Conservation (phyloP, 1,140 invertebrate genomes). For the Drosophila melanica region DNA sequence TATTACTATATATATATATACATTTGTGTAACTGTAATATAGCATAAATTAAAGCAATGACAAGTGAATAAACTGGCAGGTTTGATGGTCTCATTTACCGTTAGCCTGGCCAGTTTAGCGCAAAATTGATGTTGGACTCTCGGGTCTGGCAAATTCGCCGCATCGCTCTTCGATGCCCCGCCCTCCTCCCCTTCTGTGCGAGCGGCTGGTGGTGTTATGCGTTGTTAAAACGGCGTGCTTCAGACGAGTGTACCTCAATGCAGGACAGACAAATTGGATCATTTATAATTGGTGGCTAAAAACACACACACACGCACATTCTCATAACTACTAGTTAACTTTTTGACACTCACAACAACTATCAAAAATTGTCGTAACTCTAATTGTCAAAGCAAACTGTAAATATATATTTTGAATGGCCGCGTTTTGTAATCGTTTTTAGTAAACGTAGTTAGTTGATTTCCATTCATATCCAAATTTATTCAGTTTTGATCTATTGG, state of each 20-base stretch:
- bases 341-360: slow-evolving; percentile 11
- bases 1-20: slow-evolving; percentile 25
- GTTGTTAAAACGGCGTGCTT: slow-evolving; percentile 78
- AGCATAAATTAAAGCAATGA: slow-evolving; percentile 61
- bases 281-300: slow-evolving; percentile 58
- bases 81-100: slow-evolving; percentile 10
- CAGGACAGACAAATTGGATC: slow-evolving; percentile 57
- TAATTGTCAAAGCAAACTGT: slow-evolving; percentile 43
- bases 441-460: slow-evolving; percentile 21
- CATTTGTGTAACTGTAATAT: slow-evolving; percentile 21
- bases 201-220: slow-evolving; percentile 28
- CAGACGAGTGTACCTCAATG: slow-evolving; percentile 82
- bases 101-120: slow-evolving; percentile 56
- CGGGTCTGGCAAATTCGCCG: slow-evolving; percentile 76
- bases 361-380: slow-evolving; percentile 15
- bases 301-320: slow-evolving; percentile 32
- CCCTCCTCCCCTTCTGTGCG: slow-evolving; percentile 5
- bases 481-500: slow-evolving; percentile 16
- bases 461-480: background rate
- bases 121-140: slow-evolving; percentile 84
- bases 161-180: slow-evolving; percentile 57
- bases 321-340: slow-evolving; percentile 9
- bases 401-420: slow-evolving; percentile 56
- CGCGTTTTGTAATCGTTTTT: slow-evolving; percentile 42
- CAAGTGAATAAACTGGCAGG: slow-evolving; percentile 68